Base-by-base conservation (phyloP, 2,888 invertebrate genomes). In the Drosophila infuscata region DNA sequence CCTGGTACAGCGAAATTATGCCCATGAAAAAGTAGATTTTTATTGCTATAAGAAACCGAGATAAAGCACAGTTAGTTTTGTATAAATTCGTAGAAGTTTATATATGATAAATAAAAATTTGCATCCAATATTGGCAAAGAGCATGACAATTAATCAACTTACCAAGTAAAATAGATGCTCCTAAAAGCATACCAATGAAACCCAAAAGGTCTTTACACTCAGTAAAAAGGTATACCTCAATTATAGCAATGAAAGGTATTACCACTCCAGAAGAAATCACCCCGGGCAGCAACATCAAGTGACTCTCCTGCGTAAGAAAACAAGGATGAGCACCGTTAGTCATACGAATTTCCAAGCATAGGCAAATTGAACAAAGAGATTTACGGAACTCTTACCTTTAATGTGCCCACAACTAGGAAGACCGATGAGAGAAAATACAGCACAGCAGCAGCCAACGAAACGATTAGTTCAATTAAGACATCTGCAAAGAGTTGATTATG, bases 81-180 rank as follows among this genome's bases (percentile, higher is more conserved):
- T 9, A 11, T 41, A 41, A 11, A n/a, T n/a, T 0, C 4, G 12
- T 7, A 20, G 5, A n/a, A 11, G 20, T 3, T 15, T 15, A 2
- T 15, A 15, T 20, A 46, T 20, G 3, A 12, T 46, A 46, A 12
- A 12, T 46, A 12, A 12, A 43, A 12, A 12, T 46, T 3, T 3
- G 46, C 12, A 12, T 3, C 12, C 20, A 1, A 20, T 20, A 43
- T 43, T 43, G 0, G 20, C 20, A 43, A 11, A 20, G 0, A 43
- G 11, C 20, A 11, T n/a, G 41, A n/a, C n/a, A 11, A 41, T 9
- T 20, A 20, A 20, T 20, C 7, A 7, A 46, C 46, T 46, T 46
- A 46, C 46, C 15, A 2, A 25, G 2, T 46, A 0, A 1, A 20
- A 20, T 0, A 9, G 1, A 9, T 5, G 2, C 1, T n/a, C 0